phyloP scores from a whole-genome alignment of 2,113 vertebrate species.

The Chaetodon auriga region DNA sequence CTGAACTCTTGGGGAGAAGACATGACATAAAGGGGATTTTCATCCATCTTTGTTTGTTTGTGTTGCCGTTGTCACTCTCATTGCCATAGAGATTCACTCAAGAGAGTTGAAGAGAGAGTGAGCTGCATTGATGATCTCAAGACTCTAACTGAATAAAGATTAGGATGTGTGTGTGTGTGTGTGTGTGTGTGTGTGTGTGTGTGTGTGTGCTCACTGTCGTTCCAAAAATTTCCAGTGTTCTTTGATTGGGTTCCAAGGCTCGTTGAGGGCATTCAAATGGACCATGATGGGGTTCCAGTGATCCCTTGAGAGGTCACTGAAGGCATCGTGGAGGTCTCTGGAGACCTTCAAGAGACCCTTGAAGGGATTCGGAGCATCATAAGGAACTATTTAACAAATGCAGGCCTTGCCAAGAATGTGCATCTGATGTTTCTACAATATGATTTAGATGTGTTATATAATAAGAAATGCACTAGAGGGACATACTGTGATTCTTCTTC shows the following conservation, averaged over 20 bases:
- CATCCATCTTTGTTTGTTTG: slow-evolving; percentile 43
- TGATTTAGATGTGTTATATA: neutral
- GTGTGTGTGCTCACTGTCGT: neutral
- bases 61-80: slow-evolving; percentile 34
- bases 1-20: neutral
- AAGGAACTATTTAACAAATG: slow-evolving; percentile 10
- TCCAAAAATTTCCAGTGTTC: neutral
- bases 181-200: too few relatives aligned
- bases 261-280: neutral
- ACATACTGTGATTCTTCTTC: neutral
- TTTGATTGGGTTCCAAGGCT: neutral
- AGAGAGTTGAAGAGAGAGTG: neutral
- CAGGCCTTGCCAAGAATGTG: neutral
- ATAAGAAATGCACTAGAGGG: neutral
- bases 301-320: too few relatives aligned
- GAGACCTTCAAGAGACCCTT: neutral
- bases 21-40: slow-evolving; percentile 9
- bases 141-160: neutral
- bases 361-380: neutral
- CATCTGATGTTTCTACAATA: neutral
- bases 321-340: neutral
- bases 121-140: slow-evolving; percentile 16
- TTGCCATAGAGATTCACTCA: slow-evolving; percentile 25
- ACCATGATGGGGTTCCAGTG: neutral
- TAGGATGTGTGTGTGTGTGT: neutral